A percentile compares a stretch with the other conserved stretches of the same genome.
Evolutionary conservation across 2,113 vertebrate genomes (phyloP).

Genomic region (Grammomys surdaster): DNA sequence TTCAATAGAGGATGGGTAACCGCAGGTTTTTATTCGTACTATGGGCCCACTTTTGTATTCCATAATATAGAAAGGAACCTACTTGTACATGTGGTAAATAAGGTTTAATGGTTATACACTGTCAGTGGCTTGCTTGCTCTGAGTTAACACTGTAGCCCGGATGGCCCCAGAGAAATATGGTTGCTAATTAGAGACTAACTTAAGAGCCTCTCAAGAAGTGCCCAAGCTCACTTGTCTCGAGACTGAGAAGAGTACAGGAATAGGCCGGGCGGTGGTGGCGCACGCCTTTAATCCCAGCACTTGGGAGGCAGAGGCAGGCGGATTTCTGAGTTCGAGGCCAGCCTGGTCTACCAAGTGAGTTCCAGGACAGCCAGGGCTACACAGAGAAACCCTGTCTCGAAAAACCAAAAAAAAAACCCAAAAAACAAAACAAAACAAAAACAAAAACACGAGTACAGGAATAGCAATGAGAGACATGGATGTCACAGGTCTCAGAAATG

Average conservation of each 20-base stretch:
- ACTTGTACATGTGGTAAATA: not conserved
- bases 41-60: not conserved
- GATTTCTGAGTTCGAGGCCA: too few relatives aligned
- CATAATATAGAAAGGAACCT: not conserved
- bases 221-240: not conserved
- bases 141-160: not conserved
- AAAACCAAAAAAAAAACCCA: too few relatives aligned
- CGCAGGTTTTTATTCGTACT: not conserved
- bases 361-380: too few relatives aligned
- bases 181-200: not conserved
- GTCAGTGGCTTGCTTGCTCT: not conserved
- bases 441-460: not conserved
- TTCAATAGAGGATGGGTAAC: not conserved
- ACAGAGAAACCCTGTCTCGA: too few relatives aligned
- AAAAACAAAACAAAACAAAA: too few relatives aligned
- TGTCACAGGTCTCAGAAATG: not conserved
- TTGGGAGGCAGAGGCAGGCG: too few relatives aligned
- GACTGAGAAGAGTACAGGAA: too few relatives aligned
- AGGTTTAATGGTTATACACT: not conserved
- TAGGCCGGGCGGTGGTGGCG: too few relatives aligned
- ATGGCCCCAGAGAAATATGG: not conserved
- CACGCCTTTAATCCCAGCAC: too few relatives aligned
- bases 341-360: too few relatives aligned
- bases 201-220: not conserved
- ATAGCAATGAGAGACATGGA: not conserved